These are phyloP conservation scores for Vanessa tameamea DNA, from an alignment of 1,140 invertebrate genomes.

Conservation along the genomic window DNA sequence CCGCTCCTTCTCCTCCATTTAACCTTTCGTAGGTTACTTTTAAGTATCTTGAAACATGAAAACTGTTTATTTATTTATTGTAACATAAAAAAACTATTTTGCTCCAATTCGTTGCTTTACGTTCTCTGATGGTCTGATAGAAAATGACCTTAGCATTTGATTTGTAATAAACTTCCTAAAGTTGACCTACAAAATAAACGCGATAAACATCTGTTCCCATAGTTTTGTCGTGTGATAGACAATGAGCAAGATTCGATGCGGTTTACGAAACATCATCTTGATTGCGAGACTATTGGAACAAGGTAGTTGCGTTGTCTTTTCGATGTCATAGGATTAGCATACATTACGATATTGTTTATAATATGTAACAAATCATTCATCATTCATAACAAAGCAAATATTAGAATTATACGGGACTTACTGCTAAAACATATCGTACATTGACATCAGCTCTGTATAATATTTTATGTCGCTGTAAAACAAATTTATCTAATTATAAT, in stretches of 20 bases:
- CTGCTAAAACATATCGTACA: background rate
- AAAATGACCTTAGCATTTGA: slow-evolving; percentile 30
- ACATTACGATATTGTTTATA: slow-evolving; percentile 24
- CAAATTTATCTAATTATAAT: too few species aligned
- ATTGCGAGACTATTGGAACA: slow-evolving; percentile 53
- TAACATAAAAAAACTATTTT: background rate
- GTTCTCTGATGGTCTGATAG: background rate
- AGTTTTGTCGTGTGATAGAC: slow-evolving; percentile 59
- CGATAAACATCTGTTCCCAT: slow-evolving; percentile 29
- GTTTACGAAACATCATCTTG: slow-evolving; percentile 49
- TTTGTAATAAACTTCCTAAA: slow-evolving; percentile 36
- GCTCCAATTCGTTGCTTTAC: background rate
- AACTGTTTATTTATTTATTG: too few species aligned
- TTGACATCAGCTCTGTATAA: too few species aligned
- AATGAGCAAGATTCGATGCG: slow-evolving; percentile 53
- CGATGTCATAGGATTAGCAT: slow-evolving; percentile 28
- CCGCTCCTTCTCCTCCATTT: too few species aligned
- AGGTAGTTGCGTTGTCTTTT: slow-evolving; percentile 40
- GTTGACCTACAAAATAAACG: slow-evolving; percentile 31
- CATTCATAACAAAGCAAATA: too few species aligned
- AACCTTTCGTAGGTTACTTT: too few species aligned
- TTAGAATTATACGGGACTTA: background rate
- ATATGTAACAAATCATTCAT: background rate
- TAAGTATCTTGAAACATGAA: too few species aligned
- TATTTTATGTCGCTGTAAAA: too few species aligned